Evolutionary conservation across 2,888 invertebrate genomes (phyloP), one percentile per base, ranked within the genome.

Genomic region (Exephanes ischioxanthus): DNA sequence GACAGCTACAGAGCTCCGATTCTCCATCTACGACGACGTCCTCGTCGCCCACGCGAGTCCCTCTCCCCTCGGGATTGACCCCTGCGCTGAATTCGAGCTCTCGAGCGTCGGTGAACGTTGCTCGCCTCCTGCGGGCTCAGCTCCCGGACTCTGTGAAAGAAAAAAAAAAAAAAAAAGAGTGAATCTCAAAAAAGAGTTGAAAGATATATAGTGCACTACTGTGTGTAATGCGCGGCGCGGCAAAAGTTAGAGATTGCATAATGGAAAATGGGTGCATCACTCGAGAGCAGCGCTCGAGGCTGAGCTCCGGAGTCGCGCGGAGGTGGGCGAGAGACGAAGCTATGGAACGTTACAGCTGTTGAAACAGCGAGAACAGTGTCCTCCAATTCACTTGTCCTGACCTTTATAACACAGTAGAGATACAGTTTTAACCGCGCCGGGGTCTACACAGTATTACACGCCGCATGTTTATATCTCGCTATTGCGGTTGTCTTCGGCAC

Each of bases 221-320:
- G 53, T 63, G 66, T 66, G 45, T 48, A 48, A 61, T 61, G 68
- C 61, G 68, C 68, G 58, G 61, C 14, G 73, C 30, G 41, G 61
- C 58, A 58, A 14, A 71, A 63, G 72, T 53, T 66, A 22, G 33
- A 51, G 11, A 61, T 75, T 75, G 75, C 81, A 73, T 67, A 80
- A 80, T 80, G 80, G 67, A 67, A 67, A 73, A 80, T 73, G 80
- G 80, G 80, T 73, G 80, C 80, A 80, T 80, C 80, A 26, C 53
- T 51, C 30, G 75, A 45, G 45, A 63, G 51, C n/a, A 30, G 41
- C 11, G 22, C 41, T n/a, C 66, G 76, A 66, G 48, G 61, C 61
- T 3, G n/a, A 16, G 61, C 30, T 63, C 14, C 33, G 33, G 33
- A 53, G n/a, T 11, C 9, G 22, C 61, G 45, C 58, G n/a, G n/a